Conservation (phyloP, 1,140 invertebrate genomes). For the Brachystomella parvula region DNA sequence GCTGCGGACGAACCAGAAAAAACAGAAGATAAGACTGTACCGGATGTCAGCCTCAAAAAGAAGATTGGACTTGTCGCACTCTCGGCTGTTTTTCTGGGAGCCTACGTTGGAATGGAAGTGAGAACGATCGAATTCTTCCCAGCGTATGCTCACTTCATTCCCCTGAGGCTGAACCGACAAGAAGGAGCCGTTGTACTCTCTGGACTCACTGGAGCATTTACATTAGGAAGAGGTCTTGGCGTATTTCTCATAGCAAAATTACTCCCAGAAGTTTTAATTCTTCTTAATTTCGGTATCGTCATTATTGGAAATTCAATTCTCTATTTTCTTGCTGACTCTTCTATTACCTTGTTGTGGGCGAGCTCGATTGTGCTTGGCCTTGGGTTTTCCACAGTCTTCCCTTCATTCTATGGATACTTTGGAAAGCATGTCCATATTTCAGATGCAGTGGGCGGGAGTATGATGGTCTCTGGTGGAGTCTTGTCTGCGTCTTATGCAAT, state of each 20-base stretch:
- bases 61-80: no score
- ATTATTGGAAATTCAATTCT: conserved; percentile 4
- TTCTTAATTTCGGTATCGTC: background rate
- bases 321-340: background rate
- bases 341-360: background rate
- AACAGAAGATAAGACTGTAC: background rate
- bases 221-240: conserved; percentile 12
- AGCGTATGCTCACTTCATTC: conserved; percentile 3
- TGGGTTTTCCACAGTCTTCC: conserved; percentile 9
- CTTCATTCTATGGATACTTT: conserved; percentile 10
- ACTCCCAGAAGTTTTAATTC: background rate
- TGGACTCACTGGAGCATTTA: conserved; percentile 16
- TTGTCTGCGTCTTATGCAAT: background rate
- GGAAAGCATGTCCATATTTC: conserved; percentile 12
- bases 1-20: background rate
- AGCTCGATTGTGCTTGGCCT: background rate
- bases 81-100: background rate
- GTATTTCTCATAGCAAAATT: conserved; percentile 12
- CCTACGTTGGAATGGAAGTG: conserved; percentile 21
- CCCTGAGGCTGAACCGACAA: background rate
- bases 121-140: conserved; percentile 22
- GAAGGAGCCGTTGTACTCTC: conserved; percentile 15
- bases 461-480: background rate
- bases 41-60: background rate
- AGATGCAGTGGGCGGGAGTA: background rate